Conservation (phyloP, 92 coral and sea anemone genomes). For the Isaurus tuberculatus region DNA sequence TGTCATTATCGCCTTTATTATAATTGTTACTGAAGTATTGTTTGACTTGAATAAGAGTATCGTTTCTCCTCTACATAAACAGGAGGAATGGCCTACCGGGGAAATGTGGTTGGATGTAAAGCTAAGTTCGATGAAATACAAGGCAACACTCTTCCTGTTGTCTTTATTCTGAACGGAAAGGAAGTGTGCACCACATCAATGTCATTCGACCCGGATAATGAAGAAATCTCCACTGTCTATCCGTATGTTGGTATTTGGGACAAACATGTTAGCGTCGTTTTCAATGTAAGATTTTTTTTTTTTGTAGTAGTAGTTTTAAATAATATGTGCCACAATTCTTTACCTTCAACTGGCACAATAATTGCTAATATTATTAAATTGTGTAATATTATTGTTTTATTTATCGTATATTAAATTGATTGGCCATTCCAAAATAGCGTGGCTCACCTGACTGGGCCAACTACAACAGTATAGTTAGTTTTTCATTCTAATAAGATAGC, state of each 20-base stretch:
- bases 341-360: no score
- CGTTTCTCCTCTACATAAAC: neutral
- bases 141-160: slow-evolving; percentile 6
- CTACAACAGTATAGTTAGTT: no score
- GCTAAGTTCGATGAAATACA: neutral
- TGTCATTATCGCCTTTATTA: no score
- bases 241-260: slow-evolving; percentile 48
- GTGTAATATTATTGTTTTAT: no score
- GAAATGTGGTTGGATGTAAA: slow-evolving; percentile 54
- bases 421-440: no score
- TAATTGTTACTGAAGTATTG: neutral
- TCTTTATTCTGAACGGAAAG: slow-evolving; percentile 44
- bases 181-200: slow-evolving; percentile 24
- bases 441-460: no score
- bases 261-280: slow-evolving; percentile 24
- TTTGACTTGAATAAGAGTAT: neutral
- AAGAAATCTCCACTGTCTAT: neutral
- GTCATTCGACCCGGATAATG: neutral
- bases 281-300: slow-evolving; percentile 16
- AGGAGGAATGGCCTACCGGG: slow-evolving; percentile 58
- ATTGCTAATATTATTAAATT: neutral
- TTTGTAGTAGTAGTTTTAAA: neutral
- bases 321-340: no score
- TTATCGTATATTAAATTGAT: no score
- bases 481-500: no score